Conservation (phyloP, 2,797 vertebrate species). For the Phrynocephalus guinanensis region DNA sequence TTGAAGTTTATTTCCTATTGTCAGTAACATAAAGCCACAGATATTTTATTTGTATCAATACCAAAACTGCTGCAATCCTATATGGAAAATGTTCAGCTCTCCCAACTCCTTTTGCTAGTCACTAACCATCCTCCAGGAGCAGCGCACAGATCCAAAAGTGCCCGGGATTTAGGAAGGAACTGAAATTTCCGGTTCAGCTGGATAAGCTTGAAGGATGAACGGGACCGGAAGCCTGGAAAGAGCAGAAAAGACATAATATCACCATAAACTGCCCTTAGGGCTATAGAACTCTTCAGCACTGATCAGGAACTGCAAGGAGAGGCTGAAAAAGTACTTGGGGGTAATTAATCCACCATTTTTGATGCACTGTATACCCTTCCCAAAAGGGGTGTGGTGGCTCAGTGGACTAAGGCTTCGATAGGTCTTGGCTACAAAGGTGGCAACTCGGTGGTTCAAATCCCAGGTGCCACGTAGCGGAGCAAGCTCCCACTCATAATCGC, state of each 20-base stretch:
- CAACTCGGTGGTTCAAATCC: no score
- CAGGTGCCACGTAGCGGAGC: no score
- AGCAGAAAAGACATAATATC: not conserved
- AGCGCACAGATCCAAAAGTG: constrained; percentile 92
- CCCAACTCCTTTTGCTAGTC: not conserved
- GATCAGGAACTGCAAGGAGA: no score
- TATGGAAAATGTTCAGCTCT: not conserved
- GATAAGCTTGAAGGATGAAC: constrained; percentile 97
- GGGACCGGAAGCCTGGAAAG: constrained; percentile 91
- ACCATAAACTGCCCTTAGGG: not conserved
- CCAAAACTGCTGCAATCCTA: not conserved
- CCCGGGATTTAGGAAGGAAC: constrained; percentile 92
- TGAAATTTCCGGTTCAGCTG: constrained; percentile 96
- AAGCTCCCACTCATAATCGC: no score
- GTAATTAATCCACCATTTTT: not conserved
- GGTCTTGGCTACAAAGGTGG: no score
- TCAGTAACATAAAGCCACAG: not conserved
- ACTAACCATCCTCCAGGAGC: constrained; percentile 95
- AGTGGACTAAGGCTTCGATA: no score
- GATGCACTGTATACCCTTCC: not conserved
- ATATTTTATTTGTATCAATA: not conserved
- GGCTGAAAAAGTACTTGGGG: no score
- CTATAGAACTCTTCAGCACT: not conserved
- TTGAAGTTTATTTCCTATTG: not conserved
- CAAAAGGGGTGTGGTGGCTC: no score